Evolutionary conservation across 2,888 invertebrate genomes (phyloP), one percentile per base, ranked within the genome.

Genomic region (Polietes domitor): DNA sequence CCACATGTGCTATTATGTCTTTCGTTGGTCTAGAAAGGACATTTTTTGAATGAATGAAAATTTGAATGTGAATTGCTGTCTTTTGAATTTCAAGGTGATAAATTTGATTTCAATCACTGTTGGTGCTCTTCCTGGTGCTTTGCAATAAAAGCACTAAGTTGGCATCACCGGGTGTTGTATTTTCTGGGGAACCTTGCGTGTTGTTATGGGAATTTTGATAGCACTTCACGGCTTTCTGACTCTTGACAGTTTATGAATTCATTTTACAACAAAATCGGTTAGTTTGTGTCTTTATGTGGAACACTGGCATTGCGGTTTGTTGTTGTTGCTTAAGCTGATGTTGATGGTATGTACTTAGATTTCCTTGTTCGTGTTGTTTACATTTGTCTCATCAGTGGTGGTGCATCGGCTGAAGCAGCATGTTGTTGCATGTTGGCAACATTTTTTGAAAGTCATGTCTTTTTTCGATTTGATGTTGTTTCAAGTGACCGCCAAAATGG

Each of bases 181-280:
- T n/a, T n/a, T n/a, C n/a, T n/a, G n/a, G n/a, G n/a, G n/a, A n/a
- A n/a, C n/a, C n/a, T n/a, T 50, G 53, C 53, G 21, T 53, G 7
- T 53, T n/a, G 4, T 53, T 17, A 50, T 17, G 50, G 2, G n/a
- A 17, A 21, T 53, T 21, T 58, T 58, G 26, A 24, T 58, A 26
- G 58, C 24, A 26, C 15, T 26, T 58, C 58, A 26, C 9, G 58
- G 26, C 3, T 58, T 58, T 58, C 26, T 15, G 58, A 6, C 58
- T 58, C 21, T 53, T 19, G 5, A 7, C 15, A 26, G 1, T 26
- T 2, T 26, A 58, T 58, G 26, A 58, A 58, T 58, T 58, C 58
- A 58, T 26, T n/a, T 58, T 58, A 58, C 58, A 58, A 58, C 58
- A 58, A 58, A 58, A 58, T 58, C 58, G 26, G 58, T 58, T 58